A percentile compares a stretch with the other conserved stretches of the same genome.
Evolutionary conservation across 2,888 invertebrate genomes (phyloP).

Genomic region (Eutolmus rufibarbis): DNA sequence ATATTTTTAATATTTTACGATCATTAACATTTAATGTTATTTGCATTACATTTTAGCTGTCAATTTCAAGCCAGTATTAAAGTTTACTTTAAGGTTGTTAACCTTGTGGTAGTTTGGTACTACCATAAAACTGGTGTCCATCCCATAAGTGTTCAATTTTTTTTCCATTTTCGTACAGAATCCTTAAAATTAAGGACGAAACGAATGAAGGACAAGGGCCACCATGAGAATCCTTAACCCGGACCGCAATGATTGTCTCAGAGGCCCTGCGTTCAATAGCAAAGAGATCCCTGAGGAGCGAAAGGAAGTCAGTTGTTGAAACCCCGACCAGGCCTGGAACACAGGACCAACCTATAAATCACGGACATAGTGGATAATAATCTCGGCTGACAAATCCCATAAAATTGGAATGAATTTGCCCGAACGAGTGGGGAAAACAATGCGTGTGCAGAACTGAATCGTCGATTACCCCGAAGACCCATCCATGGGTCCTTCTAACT

Average conservation of each 20-base stretch:
- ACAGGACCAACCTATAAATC: background rate
- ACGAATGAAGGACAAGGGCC: background rate
- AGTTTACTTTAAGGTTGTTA: too few relatives aligned
- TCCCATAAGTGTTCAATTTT: too few relatives aligned
- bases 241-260: background rate
- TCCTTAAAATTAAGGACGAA: background rate
- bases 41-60: too few relatives aligned
- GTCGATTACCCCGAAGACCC: slow-evolving; percentile 33
- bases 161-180: too few relatives aligned
- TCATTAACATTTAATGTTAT: too few relatives aligned
- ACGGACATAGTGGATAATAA: background rate
- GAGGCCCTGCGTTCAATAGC: background rate
- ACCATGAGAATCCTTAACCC: background rate
- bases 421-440: slow-evolving; percentile 31
- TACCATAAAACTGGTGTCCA: too few relatives aligned
- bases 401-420: slow-evolving; percentile 13
- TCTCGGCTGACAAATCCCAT: slow-evolving; percentile 24
- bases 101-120: too few relatives aligned
- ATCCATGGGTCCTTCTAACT: background rate
- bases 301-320: background rate
- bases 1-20: too few relatives aligned
- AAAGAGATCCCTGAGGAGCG: background rate
- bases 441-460: slow-evolving; percentile 32
- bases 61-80: too few relatives aligned
- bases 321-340: background rate